Conservation (phyloP, 2,113 vertebrate species). For the Prionailurus viverrinus region DNA sequence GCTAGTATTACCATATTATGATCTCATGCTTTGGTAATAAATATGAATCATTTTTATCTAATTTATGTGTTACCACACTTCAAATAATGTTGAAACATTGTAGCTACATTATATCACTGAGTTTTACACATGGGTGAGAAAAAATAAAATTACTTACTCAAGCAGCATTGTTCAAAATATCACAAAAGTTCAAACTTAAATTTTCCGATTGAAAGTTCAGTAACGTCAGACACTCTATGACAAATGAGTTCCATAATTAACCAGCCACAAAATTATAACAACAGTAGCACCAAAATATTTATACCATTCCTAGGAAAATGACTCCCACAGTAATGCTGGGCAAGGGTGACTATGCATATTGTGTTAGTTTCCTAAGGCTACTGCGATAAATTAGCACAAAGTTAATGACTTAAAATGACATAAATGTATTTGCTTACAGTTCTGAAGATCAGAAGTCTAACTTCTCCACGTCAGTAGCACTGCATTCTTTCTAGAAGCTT, state of each 20-base stretch:
- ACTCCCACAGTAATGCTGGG: neutral
- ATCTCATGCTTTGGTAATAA: constrained; percentile 39
- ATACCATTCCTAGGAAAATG: neutral
- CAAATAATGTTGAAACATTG: constrained; percentile 2
- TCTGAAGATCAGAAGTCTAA: neutral
- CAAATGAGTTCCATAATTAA: neutral
- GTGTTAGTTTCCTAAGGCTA: neutral
- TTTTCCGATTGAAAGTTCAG: constrained; percentile 10
- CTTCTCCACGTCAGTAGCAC: neutral
- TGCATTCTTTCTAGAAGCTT: neutral
- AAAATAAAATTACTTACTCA: neutral
- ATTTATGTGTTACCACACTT: constrained; percentile 49
- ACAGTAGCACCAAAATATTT: neutral
- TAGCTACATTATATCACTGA: constrained; percentile 12
- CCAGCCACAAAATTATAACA: neutral
- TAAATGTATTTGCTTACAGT: neutral
- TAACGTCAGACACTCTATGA: neutral
- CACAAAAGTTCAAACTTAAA: neutral
- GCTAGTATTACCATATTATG: constrained; percentile 28
- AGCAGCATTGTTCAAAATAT: neutral
- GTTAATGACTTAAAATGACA: neutral
- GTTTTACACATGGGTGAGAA: neutral
- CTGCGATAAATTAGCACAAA: neutral
- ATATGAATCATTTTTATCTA: constrained; percentile 57
- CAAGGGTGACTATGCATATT: neutral